phyloP scores from a whole-genome alignment of 2,888 invertebrate species.

The Campoplex capitator region DNA sequence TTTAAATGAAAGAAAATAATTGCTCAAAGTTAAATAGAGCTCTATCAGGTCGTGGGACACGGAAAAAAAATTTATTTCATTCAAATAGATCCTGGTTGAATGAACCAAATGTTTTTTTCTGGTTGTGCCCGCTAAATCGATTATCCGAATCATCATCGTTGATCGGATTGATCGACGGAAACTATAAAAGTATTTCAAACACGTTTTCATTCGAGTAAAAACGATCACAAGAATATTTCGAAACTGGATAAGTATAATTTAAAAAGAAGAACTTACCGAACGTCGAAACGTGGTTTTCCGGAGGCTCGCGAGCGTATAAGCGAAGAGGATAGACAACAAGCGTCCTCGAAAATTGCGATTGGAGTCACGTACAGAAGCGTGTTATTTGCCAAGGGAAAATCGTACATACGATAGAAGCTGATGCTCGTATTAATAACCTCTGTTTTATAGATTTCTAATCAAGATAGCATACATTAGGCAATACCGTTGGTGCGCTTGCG shows the following conservation, averaged over 20 bases:
- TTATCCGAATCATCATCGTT: not conserved
- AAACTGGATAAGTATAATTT: constrained; percentile 19
- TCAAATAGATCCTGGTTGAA: too few relatives aligned
- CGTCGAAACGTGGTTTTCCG: constrained; percentile 2
- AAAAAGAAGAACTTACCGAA: not conserved
- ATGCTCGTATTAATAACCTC: constrained; percentile 18
- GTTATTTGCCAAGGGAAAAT: constrained; percentile 15
- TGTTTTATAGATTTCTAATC: constrained; percentile 14
- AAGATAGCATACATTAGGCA: constrained; percentile 29
- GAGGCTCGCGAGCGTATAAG: not conserved
- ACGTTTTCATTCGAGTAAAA: not conserved
- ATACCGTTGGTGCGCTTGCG: not conserved
- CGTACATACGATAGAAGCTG: not conserved
- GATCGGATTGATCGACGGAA: not conserved
- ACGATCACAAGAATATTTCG: not conserved
- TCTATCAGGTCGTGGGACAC: too few relatives aligned
- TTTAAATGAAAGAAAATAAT: too few relatives aligned
- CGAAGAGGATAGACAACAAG: not conserved
- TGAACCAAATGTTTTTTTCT: too few relatives aligned
- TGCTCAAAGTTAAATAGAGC: too few relatives aligned
- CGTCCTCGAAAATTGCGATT: not conserved
- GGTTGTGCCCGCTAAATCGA: not conserved
- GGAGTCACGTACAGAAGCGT: constrained; percentile 5
- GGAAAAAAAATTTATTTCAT: too few relatives aligned
- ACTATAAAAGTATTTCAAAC: not conserved